Base-by-base conservation (phyloP, 64 coral and sea anemone genomes). In the Hydrozoanthus tunicans region DNA sequence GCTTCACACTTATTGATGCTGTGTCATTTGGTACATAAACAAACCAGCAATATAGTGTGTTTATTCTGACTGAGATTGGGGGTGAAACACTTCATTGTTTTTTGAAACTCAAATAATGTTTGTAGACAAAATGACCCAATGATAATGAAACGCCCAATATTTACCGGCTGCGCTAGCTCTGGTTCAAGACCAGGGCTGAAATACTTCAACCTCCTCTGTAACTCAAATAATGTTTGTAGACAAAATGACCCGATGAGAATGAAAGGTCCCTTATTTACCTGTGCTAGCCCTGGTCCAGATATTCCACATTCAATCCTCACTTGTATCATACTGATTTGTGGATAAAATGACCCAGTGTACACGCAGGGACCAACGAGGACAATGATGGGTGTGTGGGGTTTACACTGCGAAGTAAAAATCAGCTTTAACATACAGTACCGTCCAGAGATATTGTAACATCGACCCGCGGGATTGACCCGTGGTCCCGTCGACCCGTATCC, bases 301-400 rank as follows among this genome's bases (percentile, higher is more conserved):
- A 96, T 94, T 32, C 89, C 92, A 91, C 77, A 89, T 25, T 96
- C 95, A 11, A 94, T 32, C 62, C 90, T 89, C 4, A 96, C 81
- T 54, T 89, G 27, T 27, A 96, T 64, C 58, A n/a, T 76, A 69
- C 82, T 72, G 43, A 64, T 70, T 58, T 78, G 81, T 83, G 95
- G 72, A 58, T 94, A 92, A 12, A 96, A 53, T 7, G 92, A 91
- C 5, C 92, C 95, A 70, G 51, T 73, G 79, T 83, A 96, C 3
- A 91, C 77, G 90, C 90, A 91, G 15, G 92, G 95, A 9, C 95
- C 95, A 94, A 89, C 70, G 58, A 96, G 90, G 51, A 94, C 71
- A 53, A 90, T 61, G 57, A 94, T 64, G 58, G 95, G 81, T 77
- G 53, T 89, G 53, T 94, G 90, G 12, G 89, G 53, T 51, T 89